These are phyloP conservation scores for Platysteira castanea DNA, from an alignment of 2,113 vertebrate genomes.

Conservation along the genomic window DNA sequence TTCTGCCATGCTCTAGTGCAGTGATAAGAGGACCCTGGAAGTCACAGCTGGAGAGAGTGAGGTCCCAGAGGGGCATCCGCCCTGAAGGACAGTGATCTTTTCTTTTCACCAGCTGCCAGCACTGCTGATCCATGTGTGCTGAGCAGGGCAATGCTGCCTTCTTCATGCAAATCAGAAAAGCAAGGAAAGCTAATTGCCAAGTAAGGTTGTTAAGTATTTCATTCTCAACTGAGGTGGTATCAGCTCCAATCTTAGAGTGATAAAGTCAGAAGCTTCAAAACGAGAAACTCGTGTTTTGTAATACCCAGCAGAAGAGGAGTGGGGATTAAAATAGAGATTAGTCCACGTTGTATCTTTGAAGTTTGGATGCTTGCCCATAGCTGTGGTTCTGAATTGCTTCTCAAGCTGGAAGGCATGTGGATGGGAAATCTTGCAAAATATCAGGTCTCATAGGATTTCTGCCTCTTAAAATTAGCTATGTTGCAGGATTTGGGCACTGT, in stretches of 20 bases:
- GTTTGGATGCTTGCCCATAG: neutral
- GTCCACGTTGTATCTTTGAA: neutral
- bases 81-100: neutral
- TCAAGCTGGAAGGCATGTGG: conserved; percentile 2
- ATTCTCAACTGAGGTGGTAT: neutral
- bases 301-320: neutral
- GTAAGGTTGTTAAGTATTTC: neutral
- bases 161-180: neutral
- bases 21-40: neutral
- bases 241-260: neutral
- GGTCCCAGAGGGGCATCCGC: neutral
- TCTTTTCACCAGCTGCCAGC: neutral
- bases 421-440: conserved; percentile 29
- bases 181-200: neutral
- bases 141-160: neutral
- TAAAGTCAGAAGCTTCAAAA: neutral
- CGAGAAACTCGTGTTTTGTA: neutral
- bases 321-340: neutral
- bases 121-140: neutral
- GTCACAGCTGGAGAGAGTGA: neutral
- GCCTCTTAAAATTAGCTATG: neutral
- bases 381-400: conserved; percentile 1
- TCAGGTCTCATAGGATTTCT: conserved; percentile 1
- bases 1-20: neutral
- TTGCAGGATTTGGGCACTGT: neutral